Evolutionary conservation across 2,888 invertebrate species (phyloP).

Genomic region (Lumbricus terrestris): DNA sequence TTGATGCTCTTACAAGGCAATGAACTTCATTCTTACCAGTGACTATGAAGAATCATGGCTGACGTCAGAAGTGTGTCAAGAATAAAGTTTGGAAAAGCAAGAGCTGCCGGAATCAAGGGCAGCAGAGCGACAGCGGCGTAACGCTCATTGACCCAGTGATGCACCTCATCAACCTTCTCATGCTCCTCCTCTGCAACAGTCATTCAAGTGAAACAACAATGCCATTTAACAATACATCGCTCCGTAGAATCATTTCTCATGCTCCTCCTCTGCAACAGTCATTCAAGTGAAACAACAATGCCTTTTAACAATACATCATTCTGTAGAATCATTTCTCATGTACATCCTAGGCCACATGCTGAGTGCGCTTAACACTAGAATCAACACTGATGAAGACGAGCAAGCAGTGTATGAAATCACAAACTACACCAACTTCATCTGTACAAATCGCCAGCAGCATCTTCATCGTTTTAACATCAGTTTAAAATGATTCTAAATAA

Average conservation of each 20-base stretch:
- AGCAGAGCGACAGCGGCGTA: conserved; percentile 57
- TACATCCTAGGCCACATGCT: too few species aligned
- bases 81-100: conserved; percentile 57
- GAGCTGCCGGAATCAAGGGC: conserved; percentile 59
- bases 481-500: too few species aligned
- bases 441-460: too few species aligned
- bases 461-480: too few species aligned
- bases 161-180: conserved; percentile 49
- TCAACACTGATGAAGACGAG: too few species aligned
- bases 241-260: too few species aligned
- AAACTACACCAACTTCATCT: too few species aligned
- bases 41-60: conserved; percentile 59
- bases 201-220: not conserved
- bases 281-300: not conserved
- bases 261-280: conserved; percentile 45
- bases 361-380: too few species aligned
- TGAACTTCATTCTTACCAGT: conserved; percentile 60
- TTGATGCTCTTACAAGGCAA: not conserved
- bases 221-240: not conserved
- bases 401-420: too few species aligned
- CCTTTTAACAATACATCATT: not conserved
- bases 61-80: conserved; percentile 59
- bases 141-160: conserved; percentile 58
- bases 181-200: conserved; percentile 46
- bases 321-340: not conserved